Conservation (phyloP, 2,113 vertebrate species). For the Mus pahari region DNA sequence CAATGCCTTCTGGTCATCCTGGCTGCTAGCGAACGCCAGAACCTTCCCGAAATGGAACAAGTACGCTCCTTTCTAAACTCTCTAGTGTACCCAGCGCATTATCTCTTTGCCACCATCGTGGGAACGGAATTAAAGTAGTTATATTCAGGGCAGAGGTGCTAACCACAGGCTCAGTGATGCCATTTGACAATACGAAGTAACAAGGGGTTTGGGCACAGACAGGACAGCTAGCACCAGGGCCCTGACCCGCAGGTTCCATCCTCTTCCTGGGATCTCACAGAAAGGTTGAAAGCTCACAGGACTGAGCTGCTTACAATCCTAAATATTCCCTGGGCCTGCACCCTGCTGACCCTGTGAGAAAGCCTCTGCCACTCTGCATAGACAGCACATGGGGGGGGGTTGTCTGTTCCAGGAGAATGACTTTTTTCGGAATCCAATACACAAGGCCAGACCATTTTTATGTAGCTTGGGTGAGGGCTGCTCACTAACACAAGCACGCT, state of each 20-base stretch:
- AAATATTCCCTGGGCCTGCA: accelerated
- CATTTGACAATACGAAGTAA: conserved; percentile 50
- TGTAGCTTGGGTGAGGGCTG: background rate
- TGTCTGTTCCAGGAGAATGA: background rate
- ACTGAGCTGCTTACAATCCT: accelerated
- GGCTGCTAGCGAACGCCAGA: background rate
- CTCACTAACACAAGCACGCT: background rate
- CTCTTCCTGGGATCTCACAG: background rate
- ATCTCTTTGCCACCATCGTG: conserved; percentile 81
- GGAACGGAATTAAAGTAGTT: conserved; percentile 86
- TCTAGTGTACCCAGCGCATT: conserved; percentile 51
- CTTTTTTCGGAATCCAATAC: background rate
- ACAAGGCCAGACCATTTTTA: background rate
- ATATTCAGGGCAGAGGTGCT: conserved; percentile 87
- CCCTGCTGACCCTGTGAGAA: accelerated
- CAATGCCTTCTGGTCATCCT: background rate
- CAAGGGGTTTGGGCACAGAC: background rate
- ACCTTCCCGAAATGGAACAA: background rate
- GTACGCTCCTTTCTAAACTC: conserved; percentile 52
- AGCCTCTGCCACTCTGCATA: accelerated
- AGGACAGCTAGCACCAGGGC: background rate
- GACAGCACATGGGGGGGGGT: background rate
- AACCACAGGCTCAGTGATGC: conserved; percentile 87
- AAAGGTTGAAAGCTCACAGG: accelerated
- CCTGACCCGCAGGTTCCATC: background rate